Percentiles rank a stretch among this genome's conserved stretches.
Conservation (phyloP, 2,113 vertebrate species). For the Trogon surrucura region DNA sequence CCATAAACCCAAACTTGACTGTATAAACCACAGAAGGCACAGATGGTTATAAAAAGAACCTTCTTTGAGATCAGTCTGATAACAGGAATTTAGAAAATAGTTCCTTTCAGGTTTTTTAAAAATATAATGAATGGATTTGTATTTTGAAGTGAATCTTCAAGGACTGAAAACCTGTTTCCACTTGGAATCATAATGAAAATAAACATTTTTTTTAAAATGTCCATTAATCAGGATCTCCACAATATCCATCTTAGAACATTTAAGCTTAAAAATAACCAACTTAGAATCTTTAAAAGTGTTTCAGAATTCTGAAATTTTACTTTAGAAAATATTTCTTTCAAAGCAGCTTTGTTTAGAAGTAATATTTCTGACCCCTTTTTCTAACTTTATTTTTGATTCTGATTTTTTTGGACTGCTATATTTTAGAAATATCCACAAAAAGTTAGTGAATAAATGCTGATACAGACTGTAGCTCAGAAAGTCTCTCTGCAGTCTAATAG, state of each 20-base stretch:
- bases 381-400: not conserved
- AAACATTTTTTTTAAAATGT: not conserved
- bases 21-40: not conserved
- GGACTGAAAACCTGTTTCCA: not conserved
- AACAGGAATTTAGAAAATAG: not conserved
- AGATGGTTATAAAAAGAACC: not conserved
- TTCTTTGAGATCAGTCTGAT: not conserved
- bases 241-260: not conserved
- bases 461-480: not conserved
- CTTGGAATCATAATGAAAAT: not conserved
- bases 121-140: not conserved
- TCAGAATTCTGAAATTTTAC: not conserved
- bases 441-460: not conserved
- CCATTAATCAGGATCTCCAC: not conserved
- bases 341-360: not conserved
- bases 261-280: not conserved
- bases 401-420: not conserved
- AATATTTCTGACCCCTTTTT: not conserved
- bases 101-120: not conserved
- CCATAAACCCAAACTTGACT: not conserved
- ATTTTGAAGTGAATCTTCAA: not conserved
- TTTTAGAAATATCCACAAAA: not conserved
- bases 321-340: not conserved
- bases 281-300: not conserved
- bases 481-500: not conserved